A percentile compares a stretch with the other conserved stretches of the same genome.
Evolutionary conservation across 1,140 invertebrate species (phyloP).

Genomic region (Scaptomyza montana): DNA sequence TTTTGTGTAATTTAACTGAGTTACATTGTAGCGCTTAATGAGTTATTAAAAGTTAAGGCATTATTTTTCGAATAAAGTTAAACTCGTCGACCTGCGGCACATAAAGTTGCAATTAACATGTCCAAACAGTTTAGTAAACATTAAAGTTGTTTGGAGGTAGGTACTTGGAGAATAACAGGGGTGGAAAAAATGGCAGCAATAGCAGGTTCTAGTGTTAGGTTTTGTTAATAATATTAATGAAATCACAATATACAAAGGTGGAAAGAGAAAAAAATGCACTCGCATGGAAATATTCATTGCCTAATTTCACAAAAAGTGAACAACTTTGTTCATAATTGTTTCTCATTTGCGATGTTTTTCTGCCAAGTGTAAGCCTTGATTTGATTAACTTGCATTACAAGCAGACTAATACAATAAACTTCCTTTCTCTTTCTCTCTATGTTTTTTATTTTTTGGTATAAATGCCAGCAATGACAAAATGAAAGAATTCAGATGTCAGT

Average conservation of each 20-base stretch:
- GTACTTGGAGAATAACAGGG: too few relatives aligned
- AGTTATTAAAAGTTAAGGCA: conserved; percentile 70
- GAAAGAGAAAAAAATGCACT: too few relatives aligned
- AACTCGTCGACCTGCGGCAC: conserved; percentile 24
- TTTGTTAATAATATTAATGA: too few relatives aligned
- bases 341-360: neutral
- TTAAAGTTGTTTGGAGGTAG: too few relatives aligned
- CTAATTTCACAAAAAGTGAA: neutral
- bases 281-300: neutral
- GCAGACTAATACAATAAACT: conserved; percentile 13
- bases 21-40: conserved; percentile 50
- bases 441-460: conserved; percentile 2
- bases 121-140: neutral
- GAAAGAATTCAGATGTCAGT: conserved; percentile 69
- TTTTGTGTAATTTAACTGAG: conserved; percentile 18
- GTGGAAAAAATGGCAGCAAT: too few relatives aligned
- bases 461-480: conserved; percentile 26
- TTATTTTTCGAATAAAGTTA: conserved; percentile 53
- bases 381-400: conserved; percentile 8
- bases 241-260: neutral
- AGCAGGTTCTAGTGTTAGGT: too few relatives aligned
- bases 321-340: neutral
- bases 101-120: conserved; percentile 1
- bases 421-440: neutral
- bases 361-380: neutral